Conservation (phyloP, 2,113 vertebrate species). For the Neogobius melanostomus region DNA sequence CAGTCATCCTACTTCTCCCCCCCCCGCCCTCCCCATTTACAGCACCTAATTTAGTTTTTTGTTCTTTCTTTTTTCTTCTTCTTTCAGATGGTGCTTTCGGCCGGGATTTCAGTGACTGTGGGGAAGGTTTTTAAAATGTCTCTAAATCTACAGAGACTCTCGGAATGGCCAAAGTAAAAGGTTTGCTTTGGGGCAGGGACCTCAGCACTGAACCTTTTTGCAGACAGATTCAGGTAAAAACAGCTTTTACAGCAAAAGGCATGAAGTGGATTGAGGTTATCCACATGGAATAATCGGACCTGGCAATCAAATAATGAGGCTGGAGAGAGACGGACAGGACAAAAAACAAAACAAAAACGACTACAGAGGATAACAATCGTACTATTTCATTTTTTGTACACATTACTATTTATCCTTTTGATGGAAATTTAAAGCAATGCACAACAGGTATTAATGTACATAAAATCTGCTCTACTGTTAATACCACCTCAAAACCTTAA, state of each 20-base stretch:
- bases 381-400: not conserved
- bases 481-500: no score
- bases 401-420: not conserved
- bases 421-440: not conserved
- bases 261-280: not conserved
- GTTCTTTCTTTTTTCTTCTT: not conserved
- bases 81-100: not conserved
- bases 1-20: not conserved
- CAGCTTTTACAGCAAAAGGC: not conserved
- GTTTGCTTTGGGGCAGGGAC: not conserved
- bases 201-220: not conserved
- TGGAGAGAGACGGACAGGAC: not conserved
- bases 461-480: no score
- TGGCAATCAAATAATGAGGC: not conserved
- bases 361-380: not conserved
- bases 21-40: not conserved
- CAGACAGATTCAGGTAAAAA: not conserved
- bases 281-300: not conserved
- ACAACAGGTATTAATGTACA: no score
- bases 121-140: not conserved
- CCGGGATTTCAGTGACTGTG: not conserved
- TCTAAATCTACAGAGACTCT: not conserved
- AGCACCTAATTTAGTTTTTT: not conserved
- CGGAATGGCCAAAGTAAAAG: conserved; percentile 3
- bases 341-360: not conserved